These are phyloP conservation scores for Channa argus DNA, from an alignment of 2,113 vertebrate species.

Conservation along the genomic window DNA sequence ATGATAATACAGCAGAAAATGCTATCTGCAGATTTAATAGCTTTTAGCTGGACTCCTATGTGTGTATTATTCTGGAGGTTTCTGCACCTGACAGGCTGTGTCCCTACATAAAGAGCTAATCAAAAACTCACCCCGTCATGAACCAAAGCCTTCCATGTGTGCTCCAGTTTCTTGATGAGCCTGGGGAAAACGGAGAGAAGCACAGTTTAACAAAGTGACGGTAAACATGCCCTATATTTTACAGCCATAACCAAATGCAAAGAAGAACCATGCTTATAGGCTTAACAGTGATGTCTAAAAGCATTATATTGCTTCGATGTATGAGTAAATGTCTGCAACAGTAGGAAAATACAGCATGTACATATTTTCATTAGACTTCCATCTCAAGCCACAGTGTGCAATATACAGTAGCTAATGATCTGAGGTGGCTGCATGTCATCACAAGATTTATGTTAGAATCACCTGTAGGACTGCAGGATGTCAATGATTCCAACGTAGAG, in stretches of 20 bases:
- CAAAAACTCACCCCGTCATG: slow-evolving; percentile 92
- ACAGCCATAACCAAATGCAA: not conserved
- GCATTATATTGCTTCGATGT: not conserved
- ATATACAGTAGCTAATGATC: too few relatives aligned
- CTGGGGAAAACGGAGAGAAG: slow-evolving; percentile 73
- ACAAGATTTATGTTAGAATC: not conserved
- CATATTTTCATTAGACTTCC: not conserved
- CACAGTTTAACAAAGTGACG: not conserved
- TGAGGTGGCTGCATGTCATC: not conserved
- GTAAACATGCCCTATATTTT: slow-evolving; percentile 2
- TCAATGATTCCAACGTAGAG: slow-evolving; percentile 97
- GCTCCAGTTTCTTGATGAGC: slow-evolving; percentile 98
- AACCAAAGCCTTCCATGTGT: slow-evolving; percentile 98
- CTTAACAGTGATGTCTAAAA: slow-evolving; percentile 3
- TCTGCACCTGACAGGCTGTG: not conserved
- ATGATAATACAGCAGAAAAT: not conserved
- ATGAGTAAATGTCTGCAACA: not conserved
- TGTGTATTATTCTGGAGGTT: not conserved
- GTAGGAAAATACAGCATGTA: not conserved
- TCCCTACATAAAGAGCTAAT: slow-evolving; percentile 1
- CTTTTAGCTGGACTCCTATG: not conserved
- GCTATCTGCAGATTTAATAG: not conserved
- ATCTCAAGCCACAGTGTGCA: not conserved
- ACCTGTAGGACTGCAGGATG: slow-evolving; percentile 98
- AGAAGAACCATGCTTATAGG: not conserved